Base-by-base conservation (phyloP, 2,888 invertebrate species). In the Trachelus stipa region DNA sequence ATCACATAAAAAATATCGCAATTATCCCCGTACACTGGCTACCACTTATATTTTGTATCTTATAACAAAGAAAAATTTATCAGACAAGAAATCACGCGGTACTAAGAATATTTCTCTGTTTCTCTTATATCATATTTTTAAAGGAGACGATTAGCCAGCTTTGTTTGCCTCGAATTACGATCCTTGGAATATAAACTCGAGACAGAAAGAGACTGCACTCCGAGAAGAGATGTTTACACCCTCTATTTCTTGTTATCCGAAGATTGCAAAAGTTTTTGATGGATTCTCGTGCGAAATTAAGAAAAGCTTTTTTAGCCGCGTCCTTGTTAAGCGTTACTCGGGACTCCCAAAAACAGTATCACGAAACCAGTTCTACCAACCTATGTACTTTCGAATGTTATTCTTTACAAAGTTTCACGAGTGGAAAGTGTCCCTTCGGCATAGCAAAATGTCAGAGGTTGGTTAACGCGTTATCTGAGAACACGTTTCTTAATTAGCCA, bases 181-280 rank as follows among this genome's bases (percentile, higher is more conserved):
- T 71, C 33, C 71, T 12, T 12, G 31, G 31, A 34, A 15, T 31
- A 71, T 34, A 34, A 71, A 31, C 34, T 71, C 34, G 31, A 31
- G 71, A 71, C 71, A 71, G 31, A 71, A 71, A 12, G 31, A 71
- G 23, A 71, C 71, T 71, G 34, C 71, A 71, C 71, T 34, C 31
- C 34, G 34, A 71, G 33, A 71, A 71, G 31, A 71, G 71, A 12
- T 71, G 31, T 12, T 12, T 34, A 34, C 12, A 34, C 71, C 71
- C 71, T 71, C 34, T 71, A 71, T 71, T 71, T 34, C 71, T 71
- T 71, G 71, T 71, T 30, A 71, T 6, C 31, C 71, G 71, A 71
- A 34, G 23, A 71, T 71, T 71, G 71, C 71, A 71, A 71, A 71
- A 71, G 71, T 71, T 71, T 71, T 71, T 71, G 71, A 71, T 71